A percentile compares a stretch with the other conserved stretches of the same genome.
Conservation (phyloP, 2,797 vertebrate species). For the Protonibea diacanthus region DNA sequence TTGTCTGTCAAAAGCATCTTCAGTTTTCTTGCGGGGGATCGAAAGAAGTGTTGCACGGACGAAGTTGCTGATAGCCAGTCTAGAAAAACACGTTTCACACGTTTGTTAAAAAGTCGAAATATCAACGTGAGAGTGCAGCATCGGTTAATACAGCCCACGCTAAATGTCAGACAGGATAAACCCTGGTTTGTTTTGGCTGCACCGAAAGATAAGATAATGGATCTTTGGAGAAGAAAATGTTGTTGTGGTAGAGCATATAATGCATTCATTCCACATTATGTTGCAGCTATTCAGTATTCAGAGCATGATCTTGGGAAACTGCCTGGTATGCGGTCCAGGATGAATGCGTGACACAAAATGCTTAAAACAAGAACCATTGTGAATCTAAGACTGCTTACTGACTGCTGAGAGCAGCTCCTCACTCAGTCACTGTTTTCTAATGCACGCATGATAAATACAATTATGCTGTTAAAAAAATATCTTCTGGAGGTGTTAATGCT, state of each 20-base stretch:
- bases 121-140: background rate
- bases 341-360: slow-evolving; percentile 64
- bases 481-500: background rate
- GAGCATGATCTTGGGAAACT: slow-evolving; percentile 73
- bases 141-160: background rate
- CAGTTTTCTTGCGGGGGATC: slow-evolving; percentile 59
- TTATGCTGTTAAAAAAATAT: background rate
- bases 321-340: slow-evolving; percentile 63
- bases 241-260: slow-evolving; percentile 57
- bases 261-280: slow-evolving; percentile 69
- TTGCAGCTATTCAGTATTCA: slow-evolving; percentile 78
- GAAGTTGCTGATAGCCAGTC: slow-evolving; percentile 60
- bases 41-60: slow-evolving; percentile 34
- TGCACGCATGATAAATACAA: background rate
- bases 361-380: slow-evolving; percentile 68
- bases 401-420: slow-evolving; percentile 34
- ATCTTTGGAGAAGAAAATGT: slow-evolving; percentile 56
- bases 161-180: slow-evolving; percentile 3
- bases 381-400: slow-evolving; percentile 42
- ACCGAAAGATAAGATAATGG: slow-evolving; percentile 58
- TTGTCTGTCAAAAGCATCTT: slow-evolving; percentile 39
- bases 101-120: background rate
- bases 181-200: slow-evolving; percentile 35
- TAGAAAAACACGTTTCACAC: slow-evolving; percentile 15
- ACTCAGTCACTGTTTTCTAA: background rate